A percentile compares a stretch with the other conserved stretches of the same genome.
Evolutionary conservation across 2,888 invertebrate species (phyloP).

Genomic region (Scaptomyza tumidula): DNA sequence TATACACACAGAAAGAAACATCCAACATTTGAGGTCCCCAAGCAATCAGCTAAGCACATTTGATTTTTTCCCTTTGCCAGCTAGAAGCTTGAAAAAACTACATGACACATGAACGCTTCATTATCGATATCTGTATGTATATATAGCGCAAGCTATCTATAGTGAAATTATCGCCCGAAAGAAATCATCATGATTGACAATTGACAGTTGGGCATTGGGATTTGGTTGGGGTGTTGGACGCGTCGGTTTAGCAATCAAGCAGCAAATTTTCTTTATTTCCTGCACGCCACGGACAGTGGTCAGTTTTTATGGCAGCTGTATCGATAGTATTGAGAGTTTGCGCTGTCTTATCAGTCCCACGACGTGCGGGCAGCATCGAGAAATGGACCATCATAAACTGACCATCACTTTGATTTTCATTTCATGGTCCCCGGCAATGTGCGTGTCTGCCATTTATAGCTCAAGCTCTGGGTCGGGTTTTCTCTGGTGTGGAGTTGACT

Average conservation of each 20-base stretch:
- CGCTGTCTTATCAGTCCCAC: slow-evolving; percentile 51
- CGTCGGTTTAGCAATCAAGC: slow-evolving; percentile 50
- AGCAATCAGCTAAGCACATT: slow-evolving; percentile 80
- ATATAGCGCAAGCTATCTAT: slow-evolving; percentile 34
- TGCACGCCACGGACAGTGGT: slow-evolving; percentile 60
- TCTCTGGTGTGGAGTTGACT: not conserved
- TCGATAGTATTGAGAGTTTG: slow-evolving; percentile 40
- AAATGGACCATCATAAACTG: slow-evolving; percentile 74
- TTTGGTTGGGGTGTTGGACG: slow-evolving; percentile 21
- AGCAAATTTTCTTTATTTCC: slow-evolving; percentile 67
- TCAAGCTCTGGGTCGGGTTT: not conserved
- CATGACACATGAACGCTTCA: slow-evolving; percentile 56
- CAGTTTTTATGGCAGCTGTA: slow-evolving; percentile 72
- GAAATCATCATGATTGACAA: slow-evolving; percentile 74
- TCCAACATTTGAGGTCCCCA: slow-evolving; percentile 56
- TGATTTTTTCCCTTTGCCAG: slow-evolving; percentile 68
- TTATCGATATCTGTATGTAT: slow-evolving; percentile 56
- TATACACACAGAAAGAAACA: slow-evolving; percentile 3
- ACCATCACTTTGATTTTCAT: slow-evolving; percentile 75
- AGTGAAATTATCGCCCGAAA: slow-evolving; percentile 76
- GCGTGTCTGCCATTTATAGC: slow-evolving; percentile 52
- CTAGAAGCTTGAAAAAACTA: slow-evolving; percentile 55
- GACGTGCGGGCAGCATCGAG: slow-evolving; percentile 50
- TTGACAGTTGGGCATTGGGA: slow-evolving; percentile 47
- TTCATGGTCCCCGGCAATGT: slow-evolving; percentile 45